These are phyloP conservation scores for Drosophila trichaetosa DNA, from an alignment of 2,888 invertebrate species.

Conservation along the genomic window DNA sequence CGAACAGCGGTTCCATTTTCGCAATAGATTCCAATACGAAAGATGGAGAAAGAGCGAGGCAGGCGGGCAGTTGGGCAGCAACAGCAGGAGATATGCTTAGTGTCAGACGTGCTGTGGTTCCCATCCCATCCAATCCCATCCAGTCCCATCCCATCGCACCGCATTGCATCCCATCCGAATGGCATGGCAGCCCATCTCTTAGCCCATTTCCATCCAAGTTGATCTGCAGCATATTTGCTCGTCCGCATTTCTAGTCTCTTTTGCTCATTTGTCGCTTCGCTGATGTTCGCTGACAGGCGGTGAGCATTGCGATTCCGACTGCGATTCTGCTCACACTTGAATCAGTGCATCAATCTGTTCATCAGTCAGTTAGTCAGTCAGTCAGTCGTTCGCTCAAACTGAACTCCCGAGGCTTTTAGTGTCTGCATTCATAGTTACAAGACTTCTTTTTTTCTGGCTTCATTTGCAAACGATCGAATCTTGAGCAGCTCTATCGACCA, in stretches of 20 bases:
- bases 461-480: conserved; percentile 52
- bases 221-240: conserved; percentile 62
- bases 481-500: conserved; percentile 37
- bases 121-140: conserved; percentile 21
- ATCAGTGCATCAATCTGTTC: conserved; percentile 62
- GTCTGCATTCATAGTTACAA: conserved; percentile 45
- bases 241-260: conserved; percentile 58
- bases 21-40: conserved; percentile 55
- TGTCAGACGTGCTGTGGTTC: conserved; percentile 46
- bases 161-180: not conserved
- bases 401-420: conserved; percentile 35
- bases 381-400: conserved; percentile 12
- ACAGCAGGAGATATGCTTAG: conserved; percentile 5
- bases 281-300: conserved; percentile 62
- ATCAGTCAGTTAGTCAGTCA: conserved; percentile 34
- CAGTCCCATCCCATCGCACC: conserved; percentile 2
- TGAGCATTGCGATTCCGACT: conserved; percentile 43
- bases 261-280: conserved; percentile 76
- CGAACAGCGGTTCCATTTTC: conserved; percentile 63
- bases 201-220: conserved; percentile 42
- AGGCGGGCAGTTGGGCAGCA: not conserved
- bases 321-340: conserved; percentile 60
- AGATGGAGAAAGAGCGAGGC: not conserved
- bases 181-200: conserved; percentile 29
- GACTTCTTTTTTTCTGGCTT: conserved; percentile 44